A percentile compares a stretch with the other conserved stretches of the same genome.
Evolutionary conservation across 2,113 vertebrate genomes (phyloP).

Genomic region (Polypterus senegalus): DNA sequence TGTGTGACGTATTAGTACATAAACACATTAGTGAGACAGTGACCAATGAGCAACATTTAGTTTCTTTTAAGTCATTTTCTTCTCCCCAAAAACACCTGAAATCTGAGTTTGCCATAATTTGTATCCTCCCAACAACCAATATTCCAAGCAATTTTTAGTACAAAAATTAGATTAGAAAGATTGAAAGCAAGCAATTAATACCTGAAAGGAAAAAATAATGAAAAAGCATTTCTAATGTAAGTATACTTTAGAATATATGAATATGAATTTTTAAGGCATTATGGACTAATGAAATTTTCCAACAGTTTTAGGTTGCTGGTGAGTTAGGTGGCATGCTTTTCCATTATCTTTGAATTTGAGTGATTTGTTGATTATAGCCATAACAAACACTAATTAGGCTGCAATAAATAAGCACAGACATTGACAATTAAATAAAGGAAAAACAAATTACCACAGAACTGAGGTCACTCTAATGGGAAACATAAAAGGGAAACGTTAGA

Average conservation of each 20-base stretch:
- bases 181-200: slow-evolving; percentile 22
- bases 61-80: too few relatives aligned
- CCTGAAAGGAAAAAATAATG: slow-evolving; percentile 17
- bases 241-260: too few relatives aligned
- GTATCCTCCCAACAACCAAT: too few relatives aligned
- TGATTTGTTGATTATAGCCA: slow-evolving; percentile 46
- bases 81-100: too few relatives aligned
- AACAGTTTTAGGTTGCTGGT: too few relatives aligned
- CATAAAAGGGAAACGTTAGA: slow-evolving; percentile 90
- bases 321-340: slow-evolving; percentile 43
- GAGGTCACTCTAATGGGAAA: slow-evolving; percentile 99
- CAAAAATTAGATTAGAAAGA: slow-evolving; percentile 29
- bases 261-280: too few relatives aligned
- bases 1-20: too few relatives aligned
- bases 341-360: slow-evolving; percentile 48
- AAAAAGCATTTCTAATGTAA: slow-evolving; percentile 9
- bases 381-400: slow-evolving; percentile 43
- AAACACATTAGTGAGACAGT: too few relatives aligned
- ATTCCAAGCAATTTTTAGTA: slow-evolving; percentile 12
- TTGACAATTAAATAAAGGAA: slow-evolving; percentile 77
- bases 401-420: slow-evolving; percentile 47
- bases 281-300: too few relatives aligned
- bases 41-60: too few relatives aligned
- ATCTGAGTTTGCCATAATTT: too few relatives aligned
- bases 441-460: slow-evolving; percentile 97